Conservation (phyloP, 23 tunicate genomes). For the Aplidium turbinatum region DNA sequence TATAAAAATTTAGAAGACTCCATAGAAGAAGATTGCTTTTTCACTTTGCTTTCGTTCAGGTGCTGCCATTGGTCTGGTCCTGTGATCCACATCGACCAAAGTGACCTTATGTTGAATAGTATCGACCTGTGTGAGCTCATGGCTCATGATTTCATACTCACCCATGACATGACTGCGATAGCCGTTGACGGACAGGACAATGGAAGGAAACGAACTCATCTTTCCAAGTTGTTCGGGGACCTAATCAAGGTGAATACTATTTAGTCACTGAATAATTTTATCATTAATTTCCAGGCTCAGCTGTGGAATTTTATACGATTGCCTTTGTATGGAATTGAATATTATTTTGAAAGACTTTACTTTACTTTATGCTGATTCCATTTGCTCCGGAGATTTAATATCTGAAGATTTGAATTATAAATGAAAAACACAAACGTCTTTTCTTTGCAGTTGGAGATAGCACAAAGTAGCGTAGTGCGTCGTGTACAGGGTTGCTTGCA, state of each 20-base stretch:
- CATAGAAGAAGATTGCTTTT: too few relatives aligned
- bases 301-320: background rate
- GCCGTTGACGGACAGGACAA: conserved; percentile 15
- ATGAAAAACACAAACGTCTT: too few relatives aligned
- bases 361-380: too few relatives aligned
- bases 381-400: too few relatives aligned
- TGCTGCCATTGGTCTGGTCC: conserved; percentile 15
- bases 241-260: conserved; percentile 17
- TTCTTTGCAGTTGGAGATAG: conserved; percentile 26
- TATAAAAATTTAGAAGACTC: too few relatives aligned
- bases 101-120: background rate
- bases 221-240: conserved; percentile 2
- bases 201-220: conserved; percentile 26
- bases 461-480: conserved; percentile 33
- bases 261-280: background rate
- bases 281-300: background rate
- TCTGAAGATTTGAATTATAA: too few relatives aligned
- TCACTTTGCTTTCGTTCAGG: too few relatives aligned
- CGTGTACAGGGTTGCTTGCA: conserved; percentile 1
- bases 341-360: too few relatives aligned
- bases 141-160: background rate
- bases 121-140: background rate
- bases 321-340: background rate
- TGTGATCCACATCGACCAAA: background rate
- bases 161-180: conserved; percentile 7